These are phyloP conservation scores for Sciaenops ocellatus DNA, from an alignment of 2,797 vertebrate species.

Conservation along the genomic window DNA sequence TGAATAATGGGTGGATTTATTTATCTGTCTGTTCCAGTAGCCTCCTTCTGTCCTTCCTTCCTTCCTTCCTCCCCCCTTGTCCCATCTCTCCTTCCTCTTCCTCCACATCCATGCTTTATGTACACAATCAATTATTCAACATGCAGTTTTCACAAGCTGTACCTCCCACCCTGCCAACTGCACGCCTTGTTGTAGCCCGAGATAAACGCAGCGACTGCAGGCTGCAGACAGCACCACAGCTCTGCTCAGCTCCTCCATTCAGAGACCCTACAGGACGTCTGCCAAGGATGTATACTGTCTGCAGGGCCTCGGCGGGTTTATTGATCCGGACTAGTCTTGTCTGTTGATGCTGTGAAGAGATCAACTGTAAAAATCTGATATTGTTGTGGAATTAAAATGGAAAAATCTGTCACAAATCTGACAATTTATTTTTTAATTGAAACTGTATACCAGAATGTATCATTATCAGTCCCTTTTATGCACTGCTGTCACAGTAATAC, in stretches of 20 bases:
- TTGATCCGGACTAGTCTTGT: not conserved
- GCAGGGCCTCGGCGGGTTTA: not conserved
- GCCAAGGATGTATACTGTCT: conserved; percentile 10
- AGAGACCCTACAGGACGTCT: conserved; percentile 24
- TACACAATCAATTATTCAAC: conserved; percentile 81
- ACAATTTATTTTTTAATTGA: not conserved
- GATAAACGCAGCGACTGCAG: conserved; percentile 44
- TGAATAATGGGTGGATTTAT: conserved; percentile 59
- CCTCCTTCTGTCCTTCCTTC: conserved; percentile 5
- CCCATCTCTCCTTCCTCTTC: conserved; percentile 5
- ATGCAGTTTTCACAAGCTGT: conserved; percentile 61
- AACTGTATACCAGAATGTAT: not conserved
- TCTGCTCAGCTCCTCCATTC: conserved; percentile 15
- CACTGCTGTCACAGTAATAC: not conserved
- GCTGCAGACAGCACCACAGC: conserved; percentile 40
- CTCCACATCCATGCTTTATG: conserved; percentile 67
- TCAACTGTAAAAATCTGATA: not conserved
- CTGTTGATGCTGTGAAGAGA: not conserved
- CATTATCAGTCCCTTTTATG: not conserved
- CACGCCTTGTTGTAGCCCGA: conserved; percentile 49
- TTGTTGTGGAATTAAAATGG: not conserved
- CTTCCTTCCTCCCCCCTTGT: not conserved
- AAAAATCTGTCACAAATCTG: too few relatives aligned
- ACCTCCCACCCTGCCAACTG: conserved; percentile 59
- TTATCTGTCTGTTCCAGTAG: conserved; percentile 47